A percentile compares a stretch with the other conserved stretches of the same genome.
phyloP scores from a whole-genome alignment of 2,113 vertebrate genomes.

The Gavia stellata region DNA sequence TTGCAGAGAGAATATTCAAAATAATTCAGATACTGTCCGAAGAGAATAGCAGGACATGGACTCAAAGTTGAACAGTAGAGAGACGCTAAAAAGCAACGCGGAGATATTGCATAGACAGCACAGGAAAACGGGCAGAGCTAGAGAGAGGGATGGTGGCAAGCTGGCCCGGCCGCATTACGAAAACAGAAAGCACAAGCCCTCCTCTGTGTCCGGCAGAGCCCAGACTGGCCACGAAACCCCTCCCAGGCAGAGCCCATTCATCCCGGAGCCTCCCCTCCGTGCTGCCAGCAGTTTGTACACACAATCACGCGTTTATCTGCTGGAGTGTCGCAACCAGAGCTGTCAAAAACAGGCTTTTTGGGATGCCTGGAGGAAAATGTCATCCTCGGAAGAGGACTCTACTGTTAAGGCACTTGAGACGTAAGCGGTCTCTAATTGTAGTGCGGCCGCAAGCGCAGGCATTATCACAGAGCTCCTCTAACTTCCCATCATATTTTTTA shows the following conservation, averaged over 20 bases:
- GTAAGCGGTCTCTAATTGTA: neutral
- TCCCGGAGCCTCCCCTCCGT: neutral
- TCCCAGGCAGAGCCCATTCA: neutral
- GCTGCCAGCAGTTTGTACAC: conserved; percentile 3
- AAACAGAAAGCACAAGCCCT: neutral
- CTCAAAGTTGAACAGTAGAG: neutral
- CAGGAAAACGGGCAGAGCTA: accelerated
- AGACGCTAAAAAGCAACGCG: neutral
- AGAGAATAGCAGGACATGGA: neutral
- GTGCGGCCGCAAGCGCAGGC: neutral
- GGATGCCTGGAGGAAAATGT: conserved; percentile 42
- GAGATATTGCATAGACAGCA: neutral
- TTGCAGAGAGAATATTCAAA: neutral
- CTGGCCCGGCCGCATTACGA: neutral
- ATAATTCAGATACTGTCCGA: neutral
- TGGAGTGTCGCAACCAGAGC: neutral
- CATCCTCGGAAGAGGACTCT: conserved; percentile 32
- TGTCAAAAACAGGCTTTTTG: conserved; percentile 7
- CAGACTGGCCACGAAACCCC: neutral
- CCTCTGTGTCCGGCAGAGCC: neutral
- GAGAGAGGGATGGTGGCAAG: neutral
- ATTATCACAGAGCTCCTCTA: neutral
- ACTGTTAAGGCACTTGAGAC: conserved; percentile 23
- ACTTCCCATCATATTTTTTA: neutral
- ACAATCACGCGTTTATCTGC: conserved; percentile 50